Base-by-base conservation (phyloP, 2,888 invertebrate genomes). In the Heliconius sara region DNA sequence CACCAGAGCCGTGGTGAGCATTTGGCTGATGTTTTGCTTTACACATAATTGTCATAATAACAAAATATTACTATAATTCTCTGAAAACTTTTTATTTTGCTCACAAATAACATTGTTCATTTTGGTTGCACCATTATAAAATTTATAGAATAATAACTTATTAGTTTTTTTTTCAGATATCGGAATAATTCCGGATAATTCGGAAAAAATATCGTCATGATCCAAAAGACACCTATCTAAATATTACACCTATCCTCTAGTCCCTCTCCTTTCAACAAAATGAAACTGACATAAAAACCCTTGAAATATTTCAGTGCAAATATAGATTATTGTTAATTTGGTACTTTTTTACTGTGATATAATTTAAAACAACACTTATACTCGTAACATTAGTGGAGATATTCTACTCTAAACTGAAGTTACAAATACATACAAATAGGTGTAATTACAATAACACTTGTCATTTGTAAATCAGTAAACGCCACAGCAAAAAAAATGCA, bases 21-120 rank as follows among this genome's bases (percentile, higher is more conserved):
- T 82, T 82, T 80, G 77, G 78, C 79, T 76, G 79, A 77, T 82
- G 75, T 80, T 76, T 77, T 79, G 67, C 78, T 82, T 79, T 60
- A 76, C 66, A 47, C 79, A 60, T 60, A n/a, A 19, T 57, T n/a
- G 9, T 57, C 3, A 57, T n/a, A 57, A 57, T 57, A 57, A 57
- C 10, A 57, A 22, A 57, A 57, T 10, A 60, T n/a, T 2, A 60
- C n/a, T 3, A 57, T 57, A n/a, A 57, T 3, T 57, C n/a, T n/a
- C 10, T n/a, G n/a, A 10, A n/a, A 22, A 7, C 19, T 7, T 22
- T 57, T 19, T 57, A 7, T 57, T 57, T 57, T 22, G 7, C 6
- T 22, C 9, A 57, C 7, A 57, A 57, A 22, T n/a, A 60, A 57
- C 22, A 57, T 52, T 16, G 52, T 52, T 19, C 52, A 19, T 16